phyloP scores from a whole-genome alignment of 2,113 vertebrate species.

The Tachycineta bicolor region DNA sequence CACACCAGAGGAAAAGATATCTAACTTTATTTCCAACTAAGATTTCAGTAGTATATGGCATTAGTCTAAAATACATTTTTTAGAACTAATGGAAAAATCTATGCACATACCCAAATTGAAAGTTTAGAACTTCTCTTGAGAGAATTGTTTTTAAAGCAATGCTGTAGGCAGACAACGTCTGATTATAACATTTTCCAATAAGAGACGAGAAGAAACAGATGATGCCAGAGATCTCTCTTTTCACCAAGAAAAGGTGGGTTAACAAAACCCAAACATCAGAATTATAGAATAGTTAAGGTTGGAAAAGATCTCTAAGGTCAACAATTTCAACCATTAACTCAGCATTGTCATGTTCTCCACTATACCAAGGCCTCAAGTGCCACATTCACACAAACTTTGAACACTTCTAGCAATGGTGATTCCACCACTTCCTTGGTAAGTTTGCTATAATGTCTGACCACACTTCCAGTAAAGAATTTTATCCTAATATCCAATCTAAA shows the following conservation, averaged over 20 bases:
- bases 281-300: accelerated
- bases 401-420: background rate
- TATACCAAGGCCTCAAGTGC: no score
- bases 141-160: background rate
- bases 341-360: background rate
- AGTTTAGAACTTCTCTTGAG: background rate
- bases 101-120: background rate
- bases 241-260: background rate
- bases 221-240: background rate
- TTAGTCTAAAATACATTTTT: background rate
- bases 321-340: background rate
- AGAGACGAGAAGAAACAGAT: background rate
- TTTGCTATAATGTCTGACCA: background rate
- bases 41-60: background rate
- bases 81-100: background rate
- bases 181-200: background rate
- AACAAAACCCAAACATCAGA: background rate
- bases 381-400: background rate
- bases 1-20: background rate
- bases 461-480: background rate
- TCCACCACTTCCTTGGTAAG: background rate
- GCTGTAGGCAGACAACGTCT: background rate
- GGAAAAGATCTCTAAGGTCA: background rate
- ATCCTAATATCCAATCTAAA: background rate
- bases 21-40: background rate